These are phyloP conservation scores for Coelopa frigida DNA, from an alignment of 1,140 invertebrate species.

Conservation along the genomic window DNA sequence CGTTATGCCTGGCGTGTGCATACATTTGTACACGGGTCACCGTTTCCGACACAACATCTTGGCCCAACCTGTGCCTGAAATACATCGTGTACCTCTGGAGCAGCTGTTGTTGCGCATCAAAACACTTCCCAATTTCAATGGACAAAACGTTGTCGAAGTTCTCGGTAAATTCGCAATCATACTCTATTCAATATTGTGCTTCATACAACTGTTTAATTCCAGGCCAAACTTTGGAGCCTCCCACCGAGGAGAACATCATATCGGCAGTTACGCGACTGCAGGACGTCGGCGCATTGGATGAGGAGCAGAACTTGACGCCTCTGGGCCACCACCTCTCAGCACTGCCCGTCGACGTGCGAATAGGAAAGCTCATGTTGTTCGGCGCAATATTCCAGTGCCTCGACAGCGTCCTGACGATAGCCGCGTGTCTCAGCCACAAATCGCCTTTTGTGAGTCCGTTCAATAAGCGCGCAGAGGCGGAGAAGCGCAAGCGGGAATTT, in stretches of 20 bases:
- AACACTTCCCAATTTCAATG: conserved; percentile 63
- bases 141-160: conserved; percentile 59
- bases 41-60: conserved; percentile 57
- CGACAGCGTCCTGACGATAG: conserved; percentile 88
- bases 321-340: conserved; percentile 83
- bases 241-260: conserved; percentile 64
- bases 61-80: conserved; percentile 71
- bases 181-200: conserved; percentile 8
- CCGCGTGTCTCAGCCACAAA: conserved; percentile 80
- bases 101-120: conserved; percentile 84
- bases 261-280: conserved; percentile 68
- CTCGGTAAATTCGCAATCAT: too few species aligned
- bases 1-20: conserved; percentile 75
- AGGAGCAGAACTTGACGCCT: conserved; percentile 70
- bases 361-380: conserved; percentile 85
- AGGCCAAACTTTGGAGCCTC: conserved; percentile 75
- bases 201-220: conserved; percentile 44
- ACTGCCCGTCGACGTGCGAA: conserved; percentile 82
- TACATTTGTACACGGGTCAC: conserved; percentile 72
- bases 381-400: conserved; percentile 89
- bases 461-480: conserved; percentile 62
- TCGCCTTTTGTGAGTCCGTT: conserved; percentile 73
- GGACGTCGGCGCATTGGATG: conserved; percentile 82
- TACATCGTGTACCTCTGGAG: conserved; percentile 76
- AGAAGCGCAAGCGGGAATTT: conserved; percentile 66